These are phyloP conservation scores for Drosophila meridiana DNA, from an alignment of 2,888 invertebrate genomes.

Conservation along the genomic window DNA sequence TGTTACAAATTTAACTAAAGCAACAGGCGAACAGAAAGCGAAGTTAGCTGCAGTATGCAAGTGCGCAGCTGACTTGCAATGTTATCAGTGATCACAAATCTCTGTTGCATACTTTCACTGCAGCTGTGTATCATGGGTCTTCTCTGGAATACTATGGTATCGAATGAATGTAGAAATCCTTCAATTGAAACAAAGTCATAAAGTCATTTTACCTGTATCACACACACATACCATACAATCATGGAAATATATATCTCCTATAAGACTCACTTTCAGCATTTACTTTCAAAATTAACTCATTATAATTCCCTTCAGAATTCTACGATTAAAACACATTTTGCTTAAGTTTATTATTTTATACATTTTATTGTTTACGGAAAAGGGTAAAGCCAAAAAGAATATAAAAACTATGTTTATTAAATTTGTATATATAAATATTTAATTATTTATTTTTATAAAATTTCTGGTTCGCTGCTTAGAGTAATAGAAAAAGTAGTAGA, in stretches of 20 bases:
- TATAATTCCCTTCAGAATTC: background rate
- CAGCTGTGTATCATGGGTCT: background rate
- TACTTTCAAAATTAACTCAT: background rate
- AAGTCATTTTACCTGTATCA: too few species aligned
- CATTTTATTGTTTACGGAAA: background rate
- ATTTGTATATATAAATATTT: conserved; percentile 51
- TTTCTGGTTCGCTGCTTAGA: conserved; percentile 53
- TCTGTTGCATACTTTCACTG: conserved; percentile 1
- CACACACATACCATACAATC: too few species aligned
- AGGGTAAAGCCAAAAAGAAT: background rate
- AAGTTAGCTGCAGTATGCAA: background rate
- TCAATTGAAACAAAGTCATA: too few species aligned
- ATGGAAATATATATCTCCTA: background rate
- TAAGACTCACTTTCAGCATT: background rate
- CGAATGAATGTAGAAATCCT: too few species aligned
- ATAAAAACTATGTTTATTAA: background rate
- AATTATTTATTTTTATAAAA: conserved; percentile 32
- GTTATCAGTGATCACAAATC: background rate
- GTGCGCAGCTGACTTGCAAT: background rate
- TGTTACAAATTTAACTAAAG: conserved; percentile 2
- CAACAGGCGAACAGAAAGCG: background rate
- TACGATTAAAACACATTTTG: background rate
- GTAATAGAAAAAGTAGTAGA: conserved; percentile 45
- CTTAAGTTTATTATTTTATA: background rate
- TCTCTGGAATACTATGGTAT: too few species aligned